Conservation (phyloP, 1,140 invertebrate genomes). For the Drosophila cardini region DNA sequence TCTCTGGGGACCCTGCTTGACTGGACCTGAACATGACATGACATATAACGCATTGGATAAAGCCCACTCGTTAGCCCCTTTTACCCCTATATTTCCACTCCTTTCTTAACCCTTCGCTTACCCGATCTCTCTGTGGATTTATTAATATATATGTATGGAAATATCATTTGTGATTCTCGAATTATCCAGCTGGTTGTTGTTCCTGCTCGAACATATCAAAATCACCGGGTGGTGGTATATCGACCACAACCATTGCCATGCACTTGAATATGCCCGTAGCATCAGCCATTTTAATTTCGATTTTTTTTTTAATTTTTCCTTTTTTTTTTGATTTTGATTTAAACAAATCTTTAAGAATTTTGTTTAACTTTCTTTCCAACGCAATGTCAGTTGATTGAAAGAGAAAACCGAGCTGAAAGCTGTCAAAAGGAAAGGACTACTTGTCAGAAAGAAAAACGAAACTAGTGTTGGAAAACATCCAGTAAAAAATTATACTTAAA, state of each 20-base stretch:
- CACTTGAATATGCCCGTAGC: constrained; percentile 59
- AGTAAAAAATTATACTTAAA: no score
- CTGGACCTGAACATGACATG: constrained; percentile 38
- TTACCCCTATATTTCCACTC: not conserved
- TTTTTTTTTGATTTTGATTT: no score
- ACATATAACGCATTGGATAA: constrained; percentile 40
- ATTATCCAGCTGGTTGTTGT: no score
- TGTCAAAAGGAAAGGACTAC: no score
- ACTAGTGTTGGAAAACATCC: not conserved
- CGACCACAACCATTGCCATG: constrained; percentile 55
- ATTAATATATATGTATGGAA: constrained; percentile 18
- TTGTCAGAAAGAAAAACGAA: not conserved
- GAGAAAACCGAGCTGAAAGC: no score
- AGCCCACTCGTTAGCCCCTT: constrained; percentile 5
- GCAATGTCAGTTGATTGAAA: no score
- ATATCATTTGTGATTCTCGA: no score
- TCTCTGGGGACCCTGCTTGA: constrained; percentile 3
- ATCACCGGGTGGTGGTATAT: no score
- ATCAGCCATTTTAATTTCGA: constrained; percentile 50
- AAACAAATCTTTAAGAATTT: constrained; percentile 29
- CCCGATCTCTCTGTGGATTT: constrained; percentile 20
- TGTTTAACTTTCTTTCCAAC: constrained; percentile 9
- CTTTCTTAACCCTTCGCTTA: constrained; percentile 33
- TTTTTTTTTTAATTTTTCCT: not conserved
- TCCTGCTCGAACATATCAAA: no score